phyloP scores from a whole-genome alignment of 2,888 invertebrate species.

The Hoplodrina ambigua region DNA sequence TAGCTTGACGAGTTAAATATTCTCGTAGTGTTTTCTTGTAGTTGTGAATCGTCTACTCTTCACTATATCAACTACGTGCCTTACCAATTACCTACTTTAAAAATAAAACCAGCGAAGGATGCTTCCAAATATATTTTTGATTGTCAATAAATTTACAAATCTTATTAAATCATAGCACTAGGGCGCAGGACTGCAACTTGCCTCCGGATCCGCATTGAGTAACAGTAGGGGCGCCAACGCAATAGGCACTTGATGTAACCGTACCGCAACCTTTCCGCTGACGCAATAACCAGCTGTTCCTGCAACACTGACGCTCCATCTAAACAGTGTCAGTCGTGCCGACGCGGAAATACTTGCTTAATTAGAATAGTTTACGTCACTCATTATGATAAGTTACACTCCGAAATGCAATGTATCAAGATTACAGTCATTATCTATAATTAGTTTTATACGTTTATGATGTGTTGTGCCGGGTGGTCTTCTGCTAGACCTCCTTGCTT shows the following conservation, averaged over 20 bases:
- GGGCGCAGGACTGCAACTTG: conserved; percentile 69
- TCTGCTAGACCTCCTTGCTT: conserved; percentile 27
- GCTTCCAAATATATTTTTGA: background rate
- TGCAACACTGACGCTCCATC: conserved; percentile 69
- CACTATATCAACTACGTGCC: too few relatives aligned
- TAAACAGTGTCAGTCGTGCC: conserved; percentile 80
- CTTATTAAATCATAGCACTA: conserved; percentile 25
- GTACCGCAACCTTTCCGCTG: conserved; percentile 86
- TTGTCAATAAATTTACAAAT: background rate
- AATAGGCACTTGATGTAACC: conserved; percentile 85
- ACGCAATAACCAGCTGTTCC: conserved; percentile 82
- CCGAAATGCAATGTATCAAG: conserved; percentile 45
- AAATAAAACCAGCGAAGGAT: conserved; percentile 5
- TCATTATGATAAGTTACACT: conserved; percentile 52
- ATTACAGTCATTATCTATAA: conserved; percentile 42
- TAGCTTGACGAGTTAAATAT: too few relatives aligned
- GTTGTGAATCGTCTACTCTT: background rate
- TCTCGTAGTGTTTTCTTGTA: conserved; percentile 9
- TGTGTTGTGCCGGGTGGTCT: conserved; percentile 43
- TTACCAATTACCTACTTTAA: too few relatives aligned
- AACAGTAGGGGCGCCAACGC: conserved; percentile 76
- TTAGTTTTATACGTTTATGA: conserved; percentile 8
- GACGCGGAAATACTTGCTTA: conserved; percentile 78
- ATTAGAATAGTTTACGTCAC: conserved; percentile 79
- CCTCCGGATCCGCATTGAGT: conserved; percentile 76